Evolutionary conservation across 2,888 invertebrate species (phyloP).

Genomic region (Nymphalis polychloros): DNA sequence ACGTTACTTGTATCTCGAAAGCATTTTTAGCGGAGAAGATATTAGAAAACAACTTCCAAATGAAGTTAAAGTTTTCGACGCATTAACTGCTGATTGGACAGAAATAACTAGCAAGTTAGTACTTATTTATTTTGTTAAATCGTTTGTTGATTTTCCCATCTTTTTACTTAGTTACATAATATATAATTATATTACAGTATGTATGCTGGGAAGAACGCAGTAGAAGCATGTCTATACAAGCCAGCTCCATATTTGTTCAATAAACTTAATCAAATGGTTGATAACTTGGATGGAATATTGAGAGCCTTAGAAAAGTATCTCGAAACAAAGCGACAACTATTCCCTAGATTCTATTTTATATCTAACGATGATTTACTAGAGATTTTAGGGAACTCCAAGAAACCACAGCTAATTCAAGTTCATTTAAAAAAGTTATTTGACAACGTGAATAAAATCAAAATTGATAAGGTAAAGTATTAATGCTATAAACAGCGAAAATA

Average conservation of each 20-base stretch:
- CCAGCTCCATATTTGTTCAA: conserved; percentile 84
- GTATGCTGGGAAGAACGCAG: conserved; percentile 79
- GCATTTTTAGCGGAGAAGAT: conserved; percentile 93
- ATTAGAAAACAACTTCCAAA: conserved; percentile 91
- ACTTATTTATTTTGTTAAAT: background rate
- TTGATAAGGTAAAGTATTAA: conserved; percentile 80
- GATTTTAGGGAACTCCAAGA: conserved; percentile 92
- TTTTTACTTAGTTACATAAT: background rate
- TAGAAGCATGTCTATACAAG: conserved; percentile 83
- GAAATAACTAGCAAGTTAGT: conserved; percentile 82
- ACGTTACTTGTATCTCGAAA: conserved; percentile 93
- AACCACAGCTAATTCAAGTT: conserved; percentile 90
- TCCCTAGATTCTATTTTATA: conserved; percentile 88
- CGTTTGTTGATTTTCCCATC: background rate
- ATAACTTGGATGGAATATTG: conserved; percentile 89
- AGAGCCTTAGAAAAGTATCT: conserved; percentile 92
- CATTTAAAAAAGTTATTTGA: conserved; percentile 95
- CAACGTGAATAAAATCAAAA: conserved; percentile 87
- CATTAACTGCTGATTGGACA: conserved; percentile 87
- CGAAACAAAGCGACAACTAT: conserved; percentile 93
- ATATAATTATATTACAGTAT: conserved; percentile 57
- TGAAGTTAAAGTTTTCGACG: conserved; percentile 88
- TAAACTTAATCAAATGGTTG: conserved; percentile 86
- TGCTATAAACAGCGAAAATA: too few species aligned
- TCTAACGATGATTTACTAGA: conserved; percentile 87